Evolutionary conservation across 2,797 vertebrate species (phyloP).

Genomic region (Sitta carolinensis): DNA sequence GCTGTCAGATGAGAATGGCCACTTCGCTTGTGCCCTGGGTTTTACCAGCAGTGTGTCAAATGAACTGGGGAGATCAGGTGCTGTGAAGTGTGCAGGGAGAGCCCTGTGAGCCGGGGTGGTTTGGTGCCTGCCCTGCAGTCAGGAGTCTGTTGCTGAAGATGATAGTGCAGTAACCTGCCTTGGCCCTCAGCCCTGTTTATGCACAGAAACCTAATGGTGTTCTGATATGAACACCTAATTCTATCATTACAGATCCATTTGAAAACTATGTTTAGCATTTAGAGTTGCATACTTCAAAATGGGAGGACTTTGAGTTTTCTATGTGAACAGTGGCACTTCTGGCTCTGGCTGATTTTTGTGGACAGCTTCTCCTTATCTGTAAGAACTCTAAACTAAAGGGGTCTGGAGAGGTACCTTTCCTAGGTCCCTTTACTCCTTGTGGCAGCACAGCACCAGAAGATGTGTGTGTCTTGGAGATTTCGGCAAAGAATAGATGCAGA

Average conservation of each 20-base stretch:
- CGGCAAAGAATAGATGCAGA: neutral
- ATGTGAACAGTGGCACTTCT: neutral
- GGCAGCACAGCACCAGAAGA: neutral
- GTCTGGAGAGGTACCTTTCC: neutral
- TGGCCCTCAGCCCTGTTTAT: neutral
- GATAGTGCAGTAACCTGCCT: neutral
- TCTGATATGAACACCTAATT: neutral
- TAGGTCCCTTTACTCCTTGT: neutral
- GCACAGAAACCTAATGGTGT: neutral
- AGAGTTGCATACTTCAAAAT: neutral
- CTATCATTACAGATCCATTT: neutral
- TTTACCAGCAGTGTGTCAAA: fast-evolving
- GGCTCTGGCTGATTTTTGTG: neutral
- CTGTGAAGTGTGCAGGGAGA: neutral
- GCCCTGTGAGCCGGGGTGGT: fast-evolving
- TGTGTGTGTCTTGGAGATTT: neutral
- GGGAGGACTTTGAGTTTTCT: neutral
- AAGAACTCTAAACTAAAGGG: neutral
- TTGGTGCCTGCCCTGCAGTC: neutral
- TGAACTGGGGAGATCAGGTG: too few relatives aligned
- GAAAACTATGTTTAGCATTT: neutral
- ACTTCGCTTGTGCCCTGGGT: neutral
- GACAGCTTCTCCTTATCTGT: neutral
- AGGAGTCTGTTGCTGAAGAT: neutral
- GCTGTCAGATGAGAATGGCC: fast-evolving